These are phyloP conservation scores for Thereva nobilitata DNA, from an alignment of 2,888 invertebrate species.

Conservation along the genomic window DNA sequence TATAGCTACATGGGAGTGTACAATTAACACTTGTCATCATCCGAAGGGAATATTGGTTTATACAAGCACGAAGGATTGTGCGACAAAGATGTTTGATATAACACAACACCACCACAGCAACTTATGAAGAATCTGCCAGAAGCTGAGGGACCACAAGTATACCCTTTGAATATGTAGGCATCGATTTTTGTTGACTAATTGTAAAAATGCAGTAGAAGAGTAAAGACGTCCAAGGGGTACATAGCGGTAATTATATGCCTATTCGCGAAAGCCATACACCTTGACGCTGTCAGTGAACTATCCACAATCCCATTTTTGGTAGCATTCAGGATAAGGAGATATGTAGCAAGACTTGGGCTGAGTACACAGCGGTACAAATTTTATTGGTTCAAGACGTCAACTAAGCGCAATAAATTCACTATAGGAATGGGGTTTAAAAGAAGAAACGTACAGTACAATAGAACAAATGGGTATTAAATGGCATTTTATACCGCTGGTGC, in stretches of 20 bases:
- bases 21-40: constrained; percentile 38
- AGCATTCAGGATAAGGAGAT: background rate
- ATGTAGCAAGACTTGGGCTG: background rate
- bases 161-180: background rate
- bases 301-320: background rate
- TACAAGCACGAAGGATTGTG: constrained; percentile 31
- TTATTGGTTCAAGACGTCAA: background rate
- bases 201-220: background rate
- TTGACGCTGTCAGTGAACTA: constrained; percentile 1
- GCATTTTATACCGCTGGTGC: constrained; percentile 48
- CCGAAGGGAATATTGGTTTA: constrained; percentile 43
- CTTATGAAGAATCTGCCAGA: background rate
- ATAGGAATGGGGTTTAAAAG: background rate
- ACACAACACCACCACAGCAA: background rate
- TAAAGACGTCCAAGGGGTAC: background rate
- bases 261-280: background rate
- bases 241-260: constrained; percentile 9
- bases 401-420: background rate
- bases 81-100: constrained; percentile 10
- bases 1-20: constrained; percentile 42
- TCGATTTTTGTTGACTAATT: background rate
- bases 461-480: constrained; percentile 39
- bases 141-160: background rate
- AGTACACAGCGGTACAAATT: constrained; percentile 6
- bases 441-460: background rate